Conservation (phyloP, 1,140 invertebrate genomes). For the Formica exsecta region DNA sequence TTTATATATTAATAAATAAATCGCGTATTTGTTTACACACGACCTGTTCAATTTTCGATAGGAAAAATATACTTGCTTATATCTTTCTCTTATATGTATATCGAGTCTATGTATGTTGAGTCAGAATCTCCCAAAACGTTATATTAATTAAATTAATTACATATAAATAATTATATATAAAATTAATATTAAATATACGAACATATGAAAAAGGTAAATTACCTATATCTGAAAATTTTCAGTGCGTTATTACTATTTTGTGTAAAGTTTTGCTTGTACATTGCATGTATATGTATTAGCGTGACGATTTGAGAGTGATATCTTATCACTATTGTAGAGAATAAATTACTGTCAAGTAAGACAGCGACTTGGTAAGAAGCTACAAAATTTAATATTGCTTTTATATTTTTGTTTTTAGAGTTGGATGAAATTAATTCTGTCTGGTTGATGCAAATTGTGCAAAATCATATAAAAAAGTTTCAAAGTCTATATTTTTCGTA, state of each 20-base stretch:
- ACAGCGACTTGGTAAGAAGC: slow-evolving; percentile 61
- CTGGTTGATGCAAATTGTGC: slow-evolving; percentile 4
- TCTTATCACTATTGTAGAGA: slow-evolving; percentile 11
- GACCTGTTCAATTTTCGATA: neutral
- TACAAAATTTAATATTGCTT: slow-evolving; percentile 52
- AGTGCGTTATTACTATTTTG: neutral
- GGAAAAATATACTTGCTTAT: neutral
- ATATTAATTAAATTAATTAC: no score
- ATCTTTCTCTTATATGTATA: neutral
- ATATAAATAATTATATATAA: no score
- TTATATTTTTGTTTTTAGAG: slow-evolving; percentile 21
- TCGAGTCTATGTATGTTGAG: no score
- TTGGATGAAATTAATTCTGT: neutral
- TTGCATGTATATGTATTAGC: neutral
- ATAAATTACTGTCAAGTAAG: slow-evolving; percentile 60
- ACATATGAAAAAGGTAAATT: neutral
- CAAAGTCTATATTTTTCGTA: neutral
- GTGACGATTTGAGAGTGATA: neutral
- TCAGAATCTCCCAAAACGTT: no score
- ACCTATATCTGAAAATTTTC: neutral
- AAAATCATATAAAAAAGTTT: slow-evolving; percentile 4
- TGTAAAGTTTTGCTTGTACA: neutral
- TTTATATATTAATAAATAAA: neutral
- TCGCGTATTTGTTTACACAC: neutral
- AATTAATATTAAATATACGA: neutral